Evolutionary conservation across 1,140 invertebrate genomes (phyloP), one percentile per base, ranked within the genome.

Genomic region (Carposina sasakii): DNA sequence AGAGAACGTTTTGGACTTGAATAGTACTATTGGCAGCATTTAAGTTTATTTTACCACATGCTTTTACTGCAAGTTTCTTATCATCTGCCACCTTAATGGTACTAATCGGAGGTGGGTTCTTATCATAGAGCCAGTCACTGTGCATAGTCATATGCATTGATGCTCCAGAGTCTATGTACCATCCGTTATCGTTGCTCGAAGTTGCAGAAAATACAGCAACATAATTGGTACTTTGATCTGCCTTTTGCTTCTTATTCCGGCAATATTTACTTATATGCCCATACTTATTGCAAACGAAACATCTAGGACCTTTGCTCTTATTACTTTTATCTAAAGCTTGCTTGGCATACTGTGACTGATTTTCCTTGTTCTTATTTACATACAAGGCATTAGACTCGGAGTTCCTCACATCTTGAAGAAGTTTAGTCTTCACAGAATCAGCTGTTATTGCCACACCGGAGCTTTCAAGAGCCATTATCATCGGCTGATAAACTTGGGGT

Each of bases 381-480:
- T n/a, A n/a, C n/a, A n/a, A n/a, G n/a, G n/a, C n/a, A n/a, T n/a
- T n/a, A n/a, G n/a, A n/a, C n/a, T n/a, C n/a, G n/a, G n/a, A n/a
- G n/a, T n/a, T n/a, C 16, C 13, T 22, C 15, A 51, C 43, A 22
- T 70, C 63, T 47, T 74, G 59, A n/a, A 71, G 26, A 0, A 71
- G 37, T 51, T 72, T 74, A 23, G 52, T 59, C 49, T 69, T 71
- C 15, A 75, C 62, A 9, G 49, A 45, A 33, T 75, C 67, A 12
- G 40, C 47, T 28, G 55, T 58, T 19, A 75, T 62, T 71, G n/a
- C n/a, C n/a, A n/a, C n/a, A n/a, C n/a, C n/a, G n/a, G n/a, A n/a
- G n/a, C n/a, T n/a, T n/a, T n/a, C 68, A n/a, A 71, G 50, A 9
- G 47, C 67, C 61, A 77, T 74, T 8, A 75, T 75, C 65, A 75